Conservation (phyloP, 2,797 vertebrate genomes). For the Fundulus diaphanus region DNA sequence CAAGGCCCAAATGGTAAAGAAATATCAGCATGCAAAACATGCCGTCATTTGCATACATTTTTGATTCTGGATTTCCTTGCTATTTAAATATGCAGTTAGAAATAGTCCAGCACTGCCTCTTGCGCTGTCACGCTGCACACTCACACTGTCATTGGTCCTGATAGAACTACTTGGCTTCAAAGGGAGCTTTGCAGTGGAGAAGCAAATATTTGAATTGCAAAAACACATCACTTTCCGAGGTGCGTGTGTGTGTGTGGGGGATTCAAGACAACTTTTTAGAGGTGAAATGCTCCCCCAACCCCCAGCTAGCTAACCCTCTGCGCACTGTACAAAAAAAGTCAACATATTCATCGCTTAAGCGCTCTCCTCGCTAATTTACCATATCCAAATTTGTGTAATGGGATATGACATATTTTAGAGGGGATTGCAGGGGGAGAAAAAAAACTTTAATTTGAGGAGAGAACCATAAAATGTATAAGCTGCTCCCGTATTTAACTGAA, state of each 20-base stretch:
- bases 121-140: slow-evolving; percentile 98
- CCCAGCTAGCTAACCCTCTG: slow-evolving; percentile 68
- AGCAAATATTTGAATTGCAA: slow-evolving; percentile 99
- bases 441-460: slow-evolving; percentile 82
- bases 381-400: slow-evolving; percentile 85
- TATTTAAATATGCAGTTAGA: slow-evolving; percentile 85
- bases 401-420: slow-evolving; percentile 83
- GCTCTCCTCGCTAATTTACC: slow-evolving; percentile 80
- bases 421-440: slow-evolving; percentile 63
- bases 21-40: slow-evolving; percentile 82
- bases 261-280: slow-evolving; percentile 84
- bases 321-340: slow-evolving; percentile 64
- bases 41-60: slow-evolving; percentile 83
- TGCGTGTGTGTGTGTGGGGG: slow-evolving; percentile 63
- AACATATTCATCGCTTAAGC: slow-evolving; percentile 77
- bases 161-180: slow-evolving; percentile 97
- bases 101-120: slow-evolving; percentile 85
- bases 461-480: slow-evolving; percentile 83
- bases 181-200: slow-evolving; percentile 91
- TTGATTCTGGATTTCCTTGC: slow-evolving; percentile 76
- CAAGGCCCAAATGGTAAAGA: slow-evolving; percentile 63
- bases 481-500: slow-evolving; percentile 76
- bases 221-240: slow-evolving; percentile 87
- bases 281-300: slow-evolving; percentile 75
- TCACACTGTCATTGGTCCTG: slow-evolving; percentile 97